Base-by-base conservation (phyloP, 2,797 vertebrate genomes). In the Crax fasciolata region DNA sequence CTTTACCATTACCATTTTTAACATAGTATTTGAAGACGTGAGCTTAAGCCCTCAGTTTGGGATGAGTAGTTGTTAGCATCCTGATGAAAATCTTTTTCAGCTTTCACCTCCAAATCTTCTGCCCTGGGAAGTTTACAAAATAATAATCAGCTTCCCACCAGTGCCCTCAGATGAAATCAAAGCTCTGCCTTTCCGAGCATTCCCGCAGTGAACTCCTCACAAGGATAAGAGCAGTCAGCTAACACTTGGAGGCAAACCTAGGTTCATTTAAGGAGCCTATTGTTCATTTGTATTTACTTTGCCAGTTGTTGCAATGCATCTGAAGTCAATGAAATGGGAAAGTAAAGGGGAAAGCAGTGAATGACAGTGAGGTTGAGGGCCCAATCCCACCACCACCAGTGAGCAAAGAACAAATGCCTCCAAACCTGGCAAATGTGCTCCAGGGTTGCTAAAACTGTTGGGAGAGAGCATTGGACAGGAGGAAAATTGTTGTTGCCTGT, bases 261-360 rank as follows among this genome's bases (percentile, higher is more conserved):
- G 4, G 28, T 39, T 54, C 0, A 10, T 59, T 49, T 86, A 86
- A 57, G 19, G 54, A 94, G 38, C 58, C 59, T 78, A n/a, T 80
- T 6, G 71, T 83, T 89, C 23, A 71, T 85, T 91, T 91, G 67
- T 46, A 43, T 67, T 67, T 74, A 80, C n/a, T 12, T 17, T 58
- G 43, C 18, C 62, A 48, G 27, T 93, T 68, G 17, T 46, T 87
- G 77, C 79, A 58, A 28, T 68, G 70, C 39, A 41, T 52, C 74
- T 43, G 15, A 92, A 77, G 46, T 72, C 75, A 78, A 55, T 54
- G 61, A 96, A 91, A 54, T 0, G 28, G n/a, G 14, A 48, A 84
- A 67, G 21, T 19, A 54, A 87, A 77, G 30, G n/a, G 87, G 58
- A 65, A 68, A 68, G 38, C 83, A 62, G 43, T 12, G 13, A 83